phyloP scores from a whole-genome alignment of 2,113 vertebrate genomes.

The Serinus canaria region DNA sequence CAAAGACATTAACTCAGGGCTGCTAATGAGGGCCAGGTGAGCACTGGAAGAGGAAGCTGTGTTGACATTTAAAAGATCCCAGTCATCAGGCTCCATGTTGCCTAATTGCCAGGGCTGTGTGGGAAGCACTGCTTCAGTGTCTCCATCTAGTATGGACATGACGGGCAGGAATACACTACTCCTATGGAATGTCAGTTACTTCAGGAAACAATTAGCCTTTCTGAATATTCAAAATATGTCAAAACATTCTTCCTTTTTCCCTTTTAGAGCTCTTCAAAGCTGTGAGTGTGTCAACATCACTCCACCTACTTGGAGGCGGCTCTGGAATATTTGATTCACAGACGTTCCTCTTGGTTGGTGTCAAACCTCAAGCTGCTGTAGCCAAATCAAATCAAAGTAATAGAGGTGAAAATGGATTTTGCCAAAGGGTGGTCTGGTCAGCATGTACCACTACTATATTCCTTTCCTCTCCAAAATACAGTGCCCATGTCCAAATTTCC shows the following conservation, averaged over 20 bases:
- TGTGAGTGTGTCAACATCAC: slow-evolving; percentile 22
- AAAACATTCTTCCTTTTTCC: slow-evolving; percentile 50
- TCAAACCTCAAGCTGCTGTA: not conserved
- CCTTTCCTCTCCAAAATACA: not conserved
- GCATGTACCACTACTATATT: not conserved
- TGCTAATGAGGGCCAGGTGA: not conserved
- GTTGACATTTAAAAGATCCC: slow-evolving; percentile 20
- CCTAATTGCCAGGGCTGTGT: slow-evolving; percentile 15
- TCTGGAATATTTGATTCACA: slow-evolving; percentile 45
- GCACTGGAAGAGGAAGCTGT: not conserved
- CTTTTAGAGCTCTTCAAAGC: slow-evolving; percentile 41
- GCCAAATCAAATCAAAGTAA: not conserved
- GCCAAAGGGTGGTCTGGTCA: not conserved
- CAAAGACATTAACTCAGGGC: not conserved
- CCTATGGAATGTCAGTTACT: slow-evolving; percentile 57
- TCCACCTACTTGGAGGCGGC: not conserved
- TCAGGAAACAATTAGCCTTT: slow-evolving; percentile 60
- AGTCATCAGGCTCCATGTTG: slow-evolving; percentile 1
- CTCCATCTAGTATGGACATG: slow-evolving; percentile 54
- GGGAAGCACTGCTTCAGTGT: slow-evolving; percentile 13
- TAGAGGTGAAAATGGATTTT: not conserved
- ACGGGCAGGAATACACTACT: slow-evolving; percentile 18
- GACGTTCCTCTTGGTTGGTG: not conserved
- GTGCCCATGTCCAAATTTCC: not conserved
- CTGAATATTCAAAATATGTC: slow-evolving; percentile 62